Evolutionary conservation across 2,113 vertebrate genomes (phyloP), one percentile per base, ranked within the genome.

Genomic region (Centropus bengalensis): DNA sequence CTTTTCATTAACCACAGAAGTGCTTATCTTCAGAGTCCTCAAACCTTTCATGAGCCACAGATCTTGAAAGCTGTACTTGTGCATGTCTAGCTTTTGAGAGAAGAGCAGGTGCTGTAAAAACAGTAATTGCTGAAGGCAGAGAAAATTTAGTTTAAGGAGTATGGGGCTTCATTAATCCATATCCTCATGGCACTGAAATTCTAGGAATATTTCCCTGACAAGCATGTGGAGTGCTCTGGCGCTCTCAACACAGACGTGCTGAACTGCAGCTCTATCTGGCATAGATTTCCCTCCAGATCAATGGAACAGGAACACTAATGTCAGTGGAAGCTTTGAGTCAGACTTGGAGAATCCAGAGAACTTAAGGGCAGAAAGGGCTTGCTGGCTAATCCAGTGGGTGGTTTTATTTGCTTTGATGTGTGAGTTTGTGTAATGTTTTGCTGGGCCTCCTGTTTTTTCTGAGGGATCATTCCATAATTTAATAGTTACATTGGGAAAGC

Each of bases 301-400:
- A 36, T 45, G 40, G 69, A 83, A 62, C 1, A 36, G 28, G n/a
- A 81, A 30, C 14, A 40, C 1, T 8, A 70, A 45, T 70, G 45
- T 91, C 51, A 70, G 38, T n/a, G 56, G 86, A 51, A 83, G 83
- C n/a, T 93, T 81, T 88, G 55, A 88, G 81, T 83, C 69, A 83
- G 51, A 32, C 20, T 36, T 36, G 14, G 70, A 82, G 70, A 78
- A 74, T 81, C 56, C 42, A 12, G 33, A 32, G 64, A 86, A 58
- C 17, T 5, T 81, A 22, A 63, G 75, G 40, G 20, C 22, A 59
- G n/a, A 80, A 80, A 30, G 9, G 42, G 45, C 12, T 38, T 70
- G 14, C 20, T 30, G 12, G 51, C 36, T 83, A 21, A 62, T 66
- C 42, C 22, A 59, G 11, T 20, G 42, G 8, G 15, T 77, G 45